Evolutionary conservation across 92 coral and sea anemone species (phyloP), one percentile per base, ranked within the genome.

Genomic region (Plumapathes pennacea): DNA sequence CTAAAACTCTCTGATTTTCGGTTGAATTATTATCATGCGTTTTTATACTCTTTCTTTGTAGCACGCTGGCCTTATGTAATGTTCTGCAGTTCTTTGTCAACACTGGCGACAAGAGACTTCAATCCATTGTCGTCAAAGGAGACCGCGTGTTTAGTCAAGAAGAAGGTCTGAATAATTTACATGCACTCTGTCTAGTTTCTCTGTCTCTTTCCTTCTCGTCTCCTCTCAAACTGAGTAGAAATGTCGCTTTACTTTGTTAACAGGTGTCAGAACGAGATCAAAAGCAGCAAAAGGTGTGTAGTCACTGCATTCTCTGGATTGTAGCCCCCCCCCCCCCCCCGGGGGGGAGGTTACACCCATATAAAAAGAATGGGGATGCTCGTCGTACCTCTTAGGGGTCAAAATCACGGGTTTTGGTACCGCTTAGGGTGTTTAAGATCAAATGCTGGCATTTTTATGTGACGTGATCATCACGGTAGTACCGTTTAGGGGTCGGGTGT

Each of bases 241-340:
- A 10, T 1, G 15, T 22, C 46, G 21, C 5, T 28, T 47, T 28
- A 10, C 8, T 50, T 36, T 14, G 24, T 29, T 33, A 23, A 15
- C 60, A 91, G 98, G 98, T 34, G 78, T 92, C 57, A 75, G 98
- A 30, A 92, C 98, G n/a, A 83, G 98, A 50, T 92, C 98, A 21
- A 84, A 78, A 61, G 77, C 98, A 1, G 80, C 85, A 12, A 92
- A 77, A 67, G 78, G 98, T 92, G 54, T 64, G 88, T 18, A 4
- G 9, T 17, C 19, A 22, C 38, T 23, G 1, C 4, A 23, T 43
- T 14, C 18, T 24, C 23, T 13, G 5, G 3, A 3, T 38, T n/a
- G n/a, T n/a, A n/a, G n/a, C n/a, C n/a, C n/a, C n/a, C n/a, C n/a
- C n/a, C n/a, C n/a, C n/a, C n/a, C n/a, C n/a, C n/a, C n/a, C n/a